phyloP scores from a whole-genome alignment of 2,888 invertebrate genomes.

The Leptogaster cylindrica region DNA sequence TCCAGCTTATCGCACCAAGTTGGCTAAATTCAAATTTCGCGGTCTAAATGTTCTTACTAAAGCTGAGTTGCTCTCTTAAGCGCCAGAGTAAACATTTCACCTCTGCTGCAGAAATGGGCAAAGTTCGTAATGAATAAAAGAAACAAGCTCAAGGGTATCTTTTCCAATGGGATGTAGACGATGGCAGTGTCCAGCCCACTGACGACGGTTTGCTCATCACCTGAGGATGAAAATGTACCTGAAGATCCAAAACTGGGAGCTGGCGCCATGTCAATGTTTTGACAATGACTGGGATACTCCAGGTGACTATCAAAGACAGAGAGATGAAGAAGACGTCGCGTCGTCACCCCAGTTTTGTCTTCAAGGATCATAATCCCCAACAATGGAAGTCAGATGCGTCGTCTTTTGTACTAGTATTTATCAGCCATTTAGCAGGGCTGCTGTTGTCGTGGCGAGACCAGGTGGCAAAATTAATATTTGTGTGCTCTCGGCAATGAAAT shows the following conservation, averaged over 20 bases:
- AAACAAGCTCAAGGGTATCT: not conserved
- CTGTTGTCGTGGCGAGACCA: slow-evolving; percentile 24
- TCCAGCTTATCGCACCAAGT: not conserved
- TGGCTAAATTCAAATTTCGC: not conserved
- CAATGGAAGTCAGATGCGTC: slow-evolving; percentile 44
- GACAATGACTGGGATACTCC: slow-evolving; percentile 19
- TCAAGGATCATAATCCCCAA: slow-evolving; percentile 50
- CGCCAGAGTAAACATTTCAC: slow-evolving; percentile 20
- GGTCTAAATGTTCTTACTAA: slow-evolving; percentile 2
- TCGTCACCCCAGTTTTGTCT: slow-evolving; percentile 49
- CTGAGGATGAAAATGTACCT: not conserved
- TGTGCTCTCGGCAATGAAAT: slow-evolving; percentile 35
- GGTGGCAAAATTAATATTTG: slow-evolving; percentile 44
- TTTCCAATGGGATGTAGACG: not conserved
- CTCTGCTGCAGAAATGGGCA: slow-evolving; percentile 23
- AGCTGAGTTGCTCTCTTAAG: slow-evolving; percentile 6
- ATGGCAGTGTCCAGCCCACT: not conserved
- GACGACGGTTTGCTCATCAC: too few relatives aligned
- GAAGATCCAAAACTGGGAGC: not conserved
- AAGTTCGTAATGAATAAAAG: slow-evolving; percentile 32
- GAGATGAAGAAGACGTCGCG: slow-evolving; percentile 42
- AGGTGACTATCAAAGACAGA: slow-evolving; percentile 31
- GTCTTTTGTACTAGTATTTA: slow-evolving; percentile 19
- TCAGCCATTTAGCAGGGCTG: slow-evolving; percentile 39
- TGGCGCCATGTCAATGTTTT: slow-evolving; percentile 28